phyloP scores from a whole-genome alignment of 2,113 vertebrate species.

The Ranitomeya variabilis region DNA sequence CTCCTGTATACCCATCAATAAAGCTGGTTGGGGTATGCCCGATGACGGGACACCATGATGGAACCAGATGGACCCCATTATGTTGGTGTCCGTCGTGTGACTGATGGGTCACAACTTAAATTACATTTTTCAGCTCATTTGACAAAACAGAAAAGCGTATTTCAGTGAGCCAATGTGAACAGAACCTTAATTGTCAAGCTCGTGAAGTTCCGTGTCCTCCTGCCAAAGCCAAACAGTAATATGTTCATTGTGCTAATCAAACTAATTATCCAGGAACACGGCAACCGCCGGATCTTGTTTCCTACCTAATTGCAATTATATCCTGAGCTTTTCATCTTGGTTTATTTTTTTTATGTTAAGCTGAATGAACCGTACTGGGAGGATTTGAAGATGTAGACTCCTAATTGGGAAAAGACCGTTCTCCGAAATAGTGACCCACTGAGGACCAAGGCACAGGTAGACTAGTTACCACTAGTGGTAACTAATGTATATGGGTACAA shows the following conservation, averaged over 20 bases:
- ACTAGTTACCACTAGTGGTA: not conserved
- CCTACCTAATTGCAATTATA: constrained; percentile 30
- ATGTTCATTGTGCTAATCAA: constrained; percentile 23
- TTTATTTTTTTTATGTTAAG: not conserved
- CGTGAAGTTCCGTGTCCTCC: not conserved
- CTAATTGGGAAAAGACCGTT: not conserved
- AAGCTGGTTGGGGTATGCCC: no score
- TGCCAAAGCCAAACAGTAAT: constrained; percentile 11
- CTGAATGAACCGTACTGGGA: not conserved
- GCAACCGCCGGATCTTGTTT: constrained; percentile 26
- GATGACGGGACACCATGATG: no score
- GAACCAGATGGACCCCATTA: no score
- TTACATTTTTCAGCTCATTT: no score
- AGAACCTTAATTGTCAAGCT: not conserved
- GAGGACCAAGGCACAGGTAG: not conserved
- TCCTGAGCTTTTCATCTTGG: constrained; percentile 2
- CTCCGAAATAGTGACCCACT: not conserved
- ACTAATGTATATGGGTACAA: no score
- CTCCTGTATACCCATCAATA: no score
- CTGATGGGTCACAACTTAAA: no score
- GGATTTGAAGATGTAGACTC: not conserved
- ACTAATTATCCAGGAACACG: constrained; percentile 41
- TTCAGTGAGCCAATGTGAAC: not conserved
- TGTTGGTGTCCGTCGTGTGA: no score
- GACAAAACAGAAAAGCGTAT: no score